These are phyloP conservation scores for Chaetops frenatus DNA, from an alignment of 2,113 vertebrate species.

Conservation along the genomic window DNA sequence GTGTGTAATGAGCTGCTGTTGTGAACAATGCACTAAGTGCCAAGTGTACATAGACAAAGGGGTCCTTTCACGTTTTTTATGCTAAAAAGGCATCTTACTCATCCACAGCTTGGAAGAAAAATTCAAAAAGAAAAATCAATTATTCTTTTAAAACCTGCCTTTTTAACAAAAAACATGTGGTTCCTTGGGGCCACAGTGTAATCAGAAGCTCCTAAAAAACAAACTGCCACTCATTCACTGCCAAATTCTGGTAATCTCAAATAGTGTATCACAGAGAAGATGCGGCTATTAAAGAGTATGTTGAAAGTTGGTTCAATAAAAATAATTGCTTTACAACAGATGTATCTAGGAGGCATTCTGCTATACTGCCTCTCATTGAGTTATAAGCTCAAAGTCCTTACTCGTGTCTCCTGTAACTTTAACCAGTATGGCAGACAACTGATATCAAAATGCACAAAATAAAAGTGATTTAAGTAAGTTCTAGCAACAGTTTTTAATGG, in stretches of 20 bases:
- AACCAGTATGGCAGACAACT: background rate
- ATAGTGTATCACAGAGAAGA: background rate
- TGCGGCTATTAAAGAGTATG: background rate
- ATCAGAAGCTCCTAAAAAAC: background rate
- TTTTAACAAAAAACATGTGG: background rate
- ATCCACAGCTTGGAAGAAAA: background rate
- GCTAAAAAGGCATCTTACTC: background rate
- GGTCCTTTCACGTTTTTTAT: background rate
- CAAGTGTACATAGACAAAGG: background rate
- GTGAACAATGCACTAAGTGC: background rate
- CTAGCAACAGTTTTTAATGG: background rate
- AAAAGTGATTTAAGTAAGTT: background rate
- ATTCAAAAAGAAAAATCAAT: background rate
- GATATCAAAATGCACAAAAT: background rate
- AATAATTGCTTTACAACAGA: background rate
- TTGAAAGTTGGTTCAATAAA: background rate
- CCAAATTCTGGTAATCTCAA: background rate
- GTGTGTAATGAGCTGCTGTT: background rate
- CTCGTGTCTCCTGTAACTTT: background rate
- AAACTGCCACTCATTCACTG: background rate
- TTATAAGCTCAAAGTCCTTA: background rate
- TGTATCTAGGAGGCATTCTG: background rate
- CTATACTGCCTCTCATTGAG: background rate
- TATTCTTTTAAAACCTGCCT: background rate
- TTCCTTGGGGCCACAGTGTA: background rate